Evolutionary conservation across 2,113 vertebrate genomes (phyloP).

Genomic region (Octodon degus): DNA sequence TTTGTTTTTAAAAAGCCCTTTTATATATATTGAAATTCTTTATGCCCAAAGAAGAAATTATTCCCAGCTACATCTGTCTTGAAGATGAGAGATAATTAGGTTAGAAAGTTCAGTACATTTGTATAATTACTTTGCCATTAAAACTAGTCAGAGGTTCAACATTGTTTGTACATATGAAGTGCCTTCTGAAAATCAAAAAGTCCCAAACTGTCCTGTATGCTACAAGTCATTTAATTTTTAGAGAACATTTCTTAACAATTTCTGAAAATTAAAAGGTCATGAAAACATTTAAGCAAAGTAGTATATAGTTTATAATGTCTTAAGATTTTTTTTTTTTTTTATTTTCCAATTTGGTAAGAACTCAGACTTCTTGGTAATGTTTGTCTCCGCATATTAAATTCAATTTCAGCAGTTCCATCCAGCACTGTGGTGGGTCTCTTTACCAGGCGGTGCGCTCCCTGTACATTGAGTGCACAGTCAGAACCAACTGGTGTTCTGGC

Average conservation of each 20-base stretch:
- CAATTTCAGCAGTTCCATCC: background rate
- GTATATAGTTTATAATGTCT: background rate
- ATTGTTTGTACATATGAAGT: background rate
- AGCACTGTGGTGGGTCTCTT: background rate
- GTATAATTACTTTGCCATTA: slow-evolving; percentile 33
- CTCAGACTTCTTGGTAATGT: background rate
- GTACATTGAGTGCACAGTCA: background rate
- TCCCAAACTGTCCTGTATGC: background rate
- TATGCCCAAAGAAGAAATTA: background rate
- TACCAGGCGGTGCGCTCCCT: background rate
- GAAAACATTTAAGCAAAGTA: background rate
- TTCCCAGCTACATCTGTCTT: background rate
- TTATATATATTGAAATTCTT: background rate
- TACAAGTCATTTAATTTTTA: slow-evolving; percentile 6
- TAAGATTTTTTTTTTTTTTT: background rate
- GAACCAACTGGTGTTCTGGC: background rate
- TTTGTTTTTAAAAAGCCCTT: background rate
- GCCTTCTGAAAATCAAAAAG: background rate
- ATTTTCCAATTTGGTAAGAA: slow-evolving; percentile 9
- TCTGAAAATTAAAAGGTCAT: slow-evolving; percentile 44
- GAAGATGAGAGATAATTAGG: background rate
- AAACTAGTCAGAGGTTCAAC: background rate
- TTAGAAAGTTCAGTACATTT: slow-evolving; percentile 4
- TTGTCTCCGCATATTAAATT: background rate
- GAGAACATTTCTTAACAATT: background rate